phyloP scores from a whole-genome alignment of 2,113 vertebrate species.

The Microcebus ravelobensis region DNA sequence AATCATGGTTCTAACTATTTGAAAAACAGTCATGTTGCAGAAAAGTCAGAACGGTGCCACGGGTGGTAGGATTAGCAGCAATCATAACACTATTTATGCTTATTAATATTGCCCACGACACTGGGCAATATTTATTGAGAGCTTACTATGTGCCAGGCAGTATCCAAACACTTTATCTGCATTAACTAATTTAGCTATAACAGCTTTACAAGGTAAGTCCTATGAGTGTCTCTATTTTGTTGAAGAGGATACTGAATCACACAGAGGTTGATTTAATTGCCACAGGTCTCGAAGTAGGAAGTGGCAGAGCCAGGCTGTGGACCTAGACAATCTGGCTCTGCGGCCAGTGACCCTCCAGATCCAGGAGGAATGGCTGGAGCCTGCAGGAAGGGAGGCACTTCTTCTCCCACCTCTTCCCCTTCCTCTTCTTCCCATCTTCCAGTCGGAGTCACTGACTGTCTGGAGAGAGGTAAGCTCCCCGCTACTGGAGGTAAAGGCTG shows the following conservation, averaged over 20 bases:
- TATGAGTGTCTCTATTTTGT: background rate
- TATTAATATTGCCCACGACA: too few relatives aligned
- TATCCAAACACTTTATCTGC: background rate
- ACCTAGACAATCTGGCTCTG: background rate
- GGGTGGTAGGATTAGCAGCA: background rate
- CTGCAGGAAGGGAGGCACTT: background rate
- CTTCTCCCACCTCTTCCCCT: background rate
- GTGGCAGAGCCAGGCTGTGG: background rate
- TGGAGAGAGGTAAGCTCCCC: background rate
- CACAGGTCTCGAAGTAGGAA: background rate
- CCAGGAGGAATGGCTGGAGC: background rate
- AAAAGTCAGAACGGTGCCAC: background rate
- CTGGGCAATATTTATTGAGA: background rate
- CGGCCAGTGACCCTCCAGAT: background rate
- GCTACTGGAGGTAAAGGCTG: background rate
- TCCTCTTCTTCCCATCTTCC: background rate
- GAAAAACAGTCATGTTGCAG: background rate
- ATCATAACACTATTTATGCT: background rate
- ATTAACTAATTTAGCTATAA: conserved; percentile 2
- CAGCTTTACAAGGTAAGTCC: background rate
- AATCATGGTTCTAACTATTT: conserved; percentile 4
- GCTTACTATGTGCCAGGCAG: background rate
- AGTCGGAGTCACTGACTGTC: background rate
- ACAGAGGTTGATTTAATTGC: background rate
- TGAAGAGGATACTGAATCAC: background rate